Evolutionary conservation across 2,888 invertebrate genomes (phyloP), one percentile per base, ranked within the genome.

Genomic region (Parochlus steinenii): DNA sequence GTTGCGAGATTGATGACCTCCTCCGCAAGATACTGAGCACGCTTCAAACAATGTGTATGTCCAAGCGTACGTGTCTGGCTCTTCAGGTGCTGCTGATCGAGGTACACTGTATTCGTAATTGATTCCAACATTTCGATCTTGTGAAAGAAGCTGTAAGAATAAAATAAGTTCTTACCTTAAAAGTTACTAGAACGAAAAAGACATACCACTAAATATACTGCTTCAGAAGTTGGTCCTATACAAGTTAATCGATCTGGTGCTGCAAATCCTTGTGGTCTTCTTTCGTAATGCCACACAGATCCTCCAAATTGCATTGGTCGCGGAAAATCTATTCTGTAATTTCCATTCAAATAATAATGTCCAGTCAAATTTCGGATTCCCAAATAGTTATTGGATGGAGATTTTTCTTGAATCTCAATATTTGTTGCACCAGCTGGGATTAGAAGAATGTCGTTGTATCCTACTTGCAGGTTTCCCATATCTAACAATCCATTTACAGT

Each of bases 341-440:
- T 79, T 2, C 95, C 95, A 57, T 97, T 97, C 33, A 97, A 63
- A 53, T 87, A 89, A 55, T 82, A 97, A 46, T 80, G 69, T 4
- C 81, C 82, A 30, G 75, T 67, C 37, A 72, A 65, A 55, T 87
- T 86, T 43, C 89, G 71, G 31, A 93, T 66, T 5, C 92, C 93
- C 78, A 55, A 65, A 58, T 90, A 93, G 61, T 95, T 95, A 51
- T 78, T 85, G 0, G 92, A 86, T 2, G 83, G 72, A 26, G 62
- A 61, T 3, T 71, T 54, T 65, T 97, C 95, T 45, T 68, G 65
- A 37, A 97, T 73, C 11, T 64, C 55, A 45, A 97, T 82, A 49
- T 82, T 85, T 1, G 90, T 92, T n/a, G 95, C 86, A 10, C 93
- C 92, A 47, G 74, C 69, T 2, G 95, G 95, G 47, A 97, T 80